A percentile compares a stretch with the other conserved stretches of the same genome.
phyloP scores from a whole-genome alignment of 1,140 invertebrate species.

The Nylanderia fulva region DNA sequence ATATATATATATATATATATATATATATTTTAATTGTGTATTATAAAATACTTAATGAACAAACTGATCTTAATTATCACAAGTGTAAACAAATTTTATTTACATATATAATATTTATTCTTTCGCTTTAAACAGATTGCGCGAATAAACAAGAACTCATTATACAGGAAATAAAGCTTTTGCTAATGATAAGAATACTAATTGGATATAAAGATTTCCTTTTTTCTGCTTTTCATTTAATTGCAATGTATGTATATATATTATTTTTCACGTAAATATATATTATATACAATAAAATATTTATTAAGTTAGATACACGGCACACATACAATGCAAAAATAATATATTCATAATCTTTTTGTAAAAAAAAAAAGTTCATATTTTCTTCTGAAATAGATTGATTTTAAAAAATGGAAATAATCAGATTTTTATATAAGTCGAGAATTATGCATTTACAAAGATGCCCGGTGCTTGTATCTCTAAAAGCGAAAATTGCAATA shows the following conservation, averaged over 20 bases:
- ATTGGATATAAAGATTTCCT: background rate
- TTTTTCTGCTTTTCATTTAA: background rate
- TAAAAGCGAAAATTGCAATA: background rate
- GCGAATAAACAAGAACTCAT: background rate
- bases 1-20: too few relatives aligned
- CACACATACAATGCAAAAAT: too few relatives aligned
- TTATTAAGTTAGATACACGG: too few relatives aligned
- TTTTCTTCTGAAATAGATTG: background rate
- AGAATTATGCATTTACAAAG: too few relatives aligned
- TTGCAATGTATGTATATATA: too few relatives aligned
- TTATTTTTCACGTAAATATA: too few relatives aligned
- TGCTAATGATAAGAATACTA: background rate
- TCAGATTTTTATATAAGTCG: too few relatives aligned
- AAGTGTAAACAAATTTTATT: background rate
- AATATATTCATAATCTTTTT: background rate
- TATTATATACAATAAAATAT: too few relatives aligned
- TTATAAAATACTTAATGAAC: background rate
- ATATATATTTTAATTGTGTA: background rate
- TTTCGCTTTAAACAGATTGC: background rate
- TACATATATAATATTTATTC: slow-evolving; percentile 1
- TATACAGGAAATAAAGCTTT: background rate
- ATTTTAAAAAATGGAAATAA: too few relatives aligned
- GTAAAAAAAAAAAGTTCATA: background rate
- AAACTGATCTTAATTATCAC: background rate
- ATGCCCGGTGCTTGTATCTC: background rate